Evolutionary conservation across 2,113 vertebrate genomes (phyloP), one percentile per base, ranked within the genome.

Genomic region (Tonatia bakeri): DNA sequence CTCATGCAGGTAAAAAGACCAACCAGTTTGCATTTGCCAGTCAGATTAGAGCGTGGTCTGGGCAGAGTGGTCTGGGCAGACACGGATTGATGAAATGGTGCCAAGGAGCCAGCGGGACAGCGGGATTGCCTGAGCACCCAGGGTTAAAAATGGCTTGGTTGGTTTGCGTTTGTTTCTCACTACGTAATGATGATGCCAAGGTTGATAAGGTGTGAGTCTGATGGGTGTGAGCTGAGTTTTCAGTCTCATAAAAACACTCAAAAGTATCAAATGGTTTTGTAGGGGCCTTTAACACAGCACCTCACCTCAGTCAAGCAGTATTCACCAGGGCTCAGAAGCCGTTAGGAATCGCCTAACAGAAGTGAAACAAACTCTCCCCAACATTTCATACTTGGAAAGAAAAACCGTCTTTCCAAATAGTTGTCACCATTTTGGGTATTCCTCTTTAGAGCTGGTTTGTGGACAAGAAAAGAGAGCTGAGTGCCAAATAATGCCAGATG

Each of bases 1-100:
- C 99, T 99, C 97, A 99, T 99, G 99, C 99, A 99, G 99, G 99
- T 99, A 61, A 95, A 98, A 36, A 65, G 14, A 70, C 50, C 65
- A 15, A 15, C 0, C 70, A 91, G 45, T 47, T 33, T 92, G 38
- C 54, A 14, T 80, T 91, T 75, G 28, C 73, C 24, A 24, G 3
- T 81, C 28, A 28, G 59, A 61, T 61, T 59, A n/a, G 45, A 54
- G 31, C 31, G 19, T 40, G 47, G 40, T 52, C 65, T 59, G 28
- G 47, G 50, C 50, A 15, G 47, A 47, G 19, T 40, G 43, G 40
- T 50, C 70, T 56, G 31, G 31, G 52, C 91, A 59, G 33, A 56
- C 9, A 12, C 26, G 22, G 65, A 17, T 59, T 45, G 33, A 76
- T 50, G 73, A 83, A 26, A 10, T 24, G 19, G 33, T 85, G 31